phyloP scores from a whole-genome alignment of 1,140 invertebrate species.

The Conopomorpha cramerella region DNA sequence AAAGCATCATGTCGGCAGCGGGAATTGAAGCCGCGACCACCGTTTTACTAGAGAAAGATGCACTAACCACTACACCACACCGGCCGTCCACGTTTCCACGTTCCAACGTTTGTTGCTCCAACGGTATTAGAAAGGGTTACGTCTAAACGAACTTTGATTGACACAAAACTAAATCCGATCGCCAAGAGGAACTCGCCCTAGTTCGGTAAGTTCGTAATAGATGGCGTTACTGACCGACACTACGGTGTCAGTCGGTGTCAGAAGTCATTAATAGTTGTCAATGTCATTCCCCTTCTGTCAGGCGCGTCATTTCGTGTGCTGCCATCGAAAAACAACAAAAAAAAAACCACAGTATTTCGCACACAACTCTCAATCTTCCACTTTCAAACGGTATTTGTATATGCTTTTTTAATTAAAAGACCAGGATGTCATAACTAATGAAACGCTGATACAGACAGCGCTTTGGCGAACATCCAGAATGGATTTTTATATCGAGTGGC shows the following conservation, averaged over 20 bases:
- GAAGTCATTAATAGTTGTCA: slow-evolving; percentile 42
- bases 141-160: too few species aligned
- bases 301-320: too few species aligned
- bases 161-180: slow-evolving; percentile 27
- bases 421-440: slow-evolving; percentile 19
- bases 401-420: slow-evolving; percentile 22
- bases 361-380: background rate
- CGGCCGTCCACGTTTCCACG: too few species aligned
- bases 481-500: background rate
- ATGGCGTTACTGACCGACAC: slow-evolving; percentile 13
- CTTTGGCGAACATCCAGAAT: slow-evolving; percentile 37
- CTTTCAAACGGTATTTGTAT: slow-evolving; percentile 10
- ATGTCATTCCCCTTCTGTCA: slow-evolving; percentile 30
- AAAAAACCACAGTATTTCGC: too few species aligned
- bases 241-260: slow-evolving; percentile 18
- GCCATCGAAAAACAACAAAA: too few species aligned
- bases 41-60: too few species aligned
- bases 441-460: slow-evolving; percentile 13
- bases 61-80: too few species aligned
- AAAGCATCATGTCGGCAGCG: too few species aligned
- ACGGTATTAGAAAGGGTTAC: too few species aligned
- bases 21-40: too few species aligned
- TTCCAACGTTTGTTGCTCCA: too few species aligned
- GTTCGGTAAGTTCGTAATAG: slow-evolving; percentile 9
- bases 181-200: slow-evolving; percentile 11